Evolutionary conservation across 64 coral and sea anemone genomes (phyloP), one percentile per base, ranked within the genome.

Genomic region (Astreopora myriophthalma): DNA sequence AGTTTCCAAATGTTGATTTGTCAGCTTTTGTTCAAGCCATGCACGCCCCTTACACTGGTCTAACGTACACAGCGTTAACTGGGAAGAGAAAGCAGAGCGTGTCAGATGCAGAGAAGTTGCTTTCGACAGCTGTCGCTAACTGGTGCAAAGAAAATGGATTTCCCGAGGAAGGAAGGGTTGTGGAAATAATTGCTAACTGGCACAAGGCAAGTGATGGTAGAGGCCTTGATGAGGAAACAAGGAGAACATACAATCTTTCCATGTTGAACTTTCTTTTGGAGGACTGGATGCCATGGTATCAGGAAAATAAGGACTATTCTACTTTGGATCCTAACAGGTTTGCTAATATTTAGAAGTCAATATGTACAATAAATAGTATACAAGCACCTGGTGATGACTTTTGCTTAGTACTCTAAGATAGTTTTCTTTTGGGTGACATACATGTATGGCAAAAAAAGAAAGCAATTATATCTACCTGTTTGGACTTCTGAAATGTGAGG

Each of bases 121-220:
- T 94, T 27, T 94, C 86, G 25, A 13, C 22, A 22, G 93, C 67
- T 32, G 93, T 94, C 1, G 44, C 14, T 24, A 55, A 49, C 44
- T 32, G 16, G 29, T 30, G 42, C 16, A 17, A 80, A 42, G 13
- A 80, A 13, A 83, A 69, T 14, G 33, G 32, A 40, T 42, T 34
- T 39, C 65, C 49, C 44, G 12, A 68, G 12, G 81, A 92, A 48
- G 90, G 42, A 76, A 63, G 35, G 17, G 85, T 92, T 42, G 55
- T 92, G 2, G 40, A 69, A 8, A 8, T 64, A 9, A 63, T 92
- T 29, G 44, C 34, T 2, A 92, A 86, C 38, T 86, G 90, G 90
- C 90, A 86, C 82, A 92, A 92, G 67, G 90, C 90, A 65, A 86
- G 57, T 92, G 90, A 92, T 86, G 90, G 90, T 28, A 39, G 90